Conservation (phyloP, 2,113 vertebrate species). For the Sinocyclocheilus anophthalmus region DNA sequence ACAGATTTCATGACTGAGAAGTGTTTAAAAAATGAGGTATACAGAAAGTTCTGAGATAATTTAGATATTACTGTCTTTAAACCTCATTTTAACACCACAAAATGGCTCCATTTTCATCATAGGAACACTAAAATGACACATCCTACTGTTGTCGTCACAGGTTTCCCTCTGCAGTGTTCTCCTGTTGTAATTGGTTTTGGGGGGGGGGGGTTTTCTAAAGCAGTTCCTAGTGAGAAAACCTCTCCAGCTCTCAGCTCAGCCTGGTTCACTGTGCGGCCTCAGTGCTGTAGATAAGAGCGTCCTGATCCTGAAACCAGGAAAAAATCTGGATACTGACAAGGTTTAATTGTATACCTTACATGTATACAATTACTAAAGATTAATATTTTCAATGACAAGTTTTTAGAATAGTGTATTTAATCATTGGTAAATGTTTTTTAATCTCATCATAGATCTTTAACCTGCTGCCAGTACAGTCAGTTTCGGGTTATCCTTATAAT, state of each 20-base stretch:
- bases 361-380: neutral
- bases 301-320: conserved; percentile 76
- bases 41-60: neutral
- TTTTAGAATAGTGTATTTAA: conserved; percentile 45
- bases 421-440: neutral
- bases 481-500: conserved; percentile 24
- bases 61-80: neutral
- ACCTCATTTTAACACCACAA: no score
- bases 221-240: conserved; percentile 73
- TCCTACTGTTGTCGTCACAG: conserved; percentile 56
- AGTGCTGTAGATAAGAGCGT: conserved; percentile 82
- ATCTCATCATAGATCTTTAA: conserved; percentile 66
- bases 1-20: conserved; percentile 72
- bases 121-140: neutral
- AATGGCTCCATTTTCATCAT: no score
- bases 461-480: conserved; percentile 60
- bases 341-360: conserved; percentile 46
- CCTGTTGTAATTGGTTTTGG: no score
- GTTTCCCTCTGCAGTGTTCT: conserved; percentile 77
- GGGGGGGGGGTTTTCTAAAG: no score
- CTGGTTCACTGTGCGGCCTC: conserved; percentile 68
- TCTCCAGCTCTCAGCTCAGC: conserved; percentile 72
- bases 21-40: conserved; percentile 85
- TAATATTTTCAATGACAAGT: neutral
- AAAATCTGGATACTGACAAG: conserved; percentile 68